Percentiles rank a stretch among this genome's conserved stretches.
Conservation (phyloP, 2,113 vertebrate species). For the Ictalurus furcatus region DNA sequence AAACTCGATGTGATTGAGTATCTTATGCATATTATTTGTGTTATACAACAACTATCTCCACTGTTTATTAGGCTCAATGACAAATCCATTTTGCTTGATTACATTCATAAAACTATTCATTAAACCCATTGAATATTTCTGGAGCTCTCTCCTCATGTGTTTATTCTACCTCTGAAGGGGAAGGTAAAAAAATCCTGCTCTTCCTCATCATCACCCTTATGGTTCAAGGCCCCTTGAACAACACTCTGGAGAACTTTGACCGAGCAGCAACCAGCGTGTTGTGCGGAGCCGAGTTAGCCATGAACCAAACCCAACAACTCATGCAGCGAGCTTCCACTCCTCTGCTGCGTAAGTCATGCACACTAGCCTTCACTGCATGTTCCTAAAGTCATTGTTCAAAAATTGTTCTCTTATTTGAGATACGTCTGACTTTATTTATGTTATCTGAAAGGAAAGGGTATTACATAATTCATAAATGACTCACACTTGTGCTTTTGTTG, state of each 20-base stretch:
- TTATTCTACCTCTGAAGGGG: constrained; percentile 61
- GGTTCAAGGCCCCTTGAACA: constrained; percentile 80
- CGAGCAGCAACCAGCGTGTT: constrained; percentile 76
- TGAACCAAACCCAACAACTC: constrained; percentile 83
- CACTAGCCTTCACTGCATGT: background rate
- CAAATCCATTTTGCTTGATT: background rate
- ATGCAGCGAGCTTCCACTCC: constrained; percentile 73
- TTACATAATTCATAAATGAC: background rate
- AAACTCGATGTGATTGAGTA: background rate
- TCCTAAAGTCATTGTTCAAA: background rate
- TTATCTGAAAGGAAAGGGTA: background rate
- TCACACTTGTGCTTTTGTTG: background rate
- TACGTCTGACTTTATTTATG: background rate
- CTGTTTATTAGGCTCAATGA: background rate
- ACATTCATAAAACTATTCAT: background rate
- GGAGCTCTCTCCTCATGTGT: background rate
- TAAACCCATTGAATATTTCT: background rate
- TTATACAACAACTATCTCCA: background rate
- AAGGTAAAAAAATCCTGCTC: constrained; percentile 76
- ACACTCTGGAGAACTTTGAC: constrained; percentile 79
- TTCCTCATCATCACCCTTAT: constrained; percentile 73
- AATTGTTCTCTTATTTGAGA: background rate
- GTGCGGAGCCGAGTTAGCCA: constrained; percentile 81
- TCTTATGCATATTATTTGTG: background rate
- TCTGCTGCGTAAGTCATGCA: constrained; percentile 76